phyloP scores from a whole-genome alignment of 2,113 vertebrate species.

The Pseudorectes ferrugineus region DNA sequence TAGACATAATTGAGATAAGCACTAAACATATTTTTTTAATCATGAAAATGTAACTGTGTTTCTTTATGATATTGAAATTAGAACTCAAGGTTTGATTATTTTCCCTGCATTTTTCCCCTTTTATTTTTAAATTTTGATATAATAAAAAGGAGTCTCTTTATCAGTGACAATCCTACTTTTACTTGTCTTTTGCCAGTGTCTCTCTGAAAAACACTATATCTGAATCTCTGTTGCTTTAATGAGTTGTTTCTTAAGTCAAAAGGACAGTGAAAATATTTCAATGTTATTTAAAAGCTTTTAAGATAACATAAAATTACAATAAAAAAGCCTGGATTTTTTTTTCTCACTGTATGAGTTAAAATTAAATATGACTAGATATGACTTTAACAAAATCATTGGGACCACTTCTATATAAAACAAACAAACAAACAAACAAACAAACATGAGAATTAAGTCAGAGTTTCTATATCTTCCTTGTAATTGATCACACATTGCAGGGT shows the following conservation, averaged over 20 bases:
- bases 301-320: not conserved
- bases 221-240: not conserved
- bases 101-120: rapidly evolving
- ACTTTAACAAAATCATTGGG: not conserved
- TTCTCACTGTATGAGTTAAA: not conserved
- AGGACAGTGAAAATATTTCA: not conserved
- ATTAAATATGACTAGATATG: not conserved
- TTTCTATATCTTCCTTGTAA: not conserved
- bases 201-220: not conserved
- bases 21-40: not conserved
- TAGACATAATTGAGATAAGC: not conserved
- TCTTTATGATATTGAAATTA: not conserved
- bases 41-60: not conserved
- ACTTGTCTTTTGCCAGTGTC: rapidly evolving
- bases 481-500: not conserved
- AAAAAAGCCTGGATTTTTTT: not conserved
- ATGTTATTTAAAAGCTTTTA: not conserved
- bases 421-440: not conserved
- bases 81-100: not conserved
- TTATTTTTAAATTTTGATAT: not conserved
- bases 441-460: not conserved
- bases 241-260: not conserved
- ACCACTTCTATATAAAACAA: not conserved
- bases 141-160: not conserved
- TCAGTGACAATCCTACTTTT: not conserved